Conservation (phyloP, 2,797 vertebrate genomes). For the Lophotriccus pileatus region DNA sequence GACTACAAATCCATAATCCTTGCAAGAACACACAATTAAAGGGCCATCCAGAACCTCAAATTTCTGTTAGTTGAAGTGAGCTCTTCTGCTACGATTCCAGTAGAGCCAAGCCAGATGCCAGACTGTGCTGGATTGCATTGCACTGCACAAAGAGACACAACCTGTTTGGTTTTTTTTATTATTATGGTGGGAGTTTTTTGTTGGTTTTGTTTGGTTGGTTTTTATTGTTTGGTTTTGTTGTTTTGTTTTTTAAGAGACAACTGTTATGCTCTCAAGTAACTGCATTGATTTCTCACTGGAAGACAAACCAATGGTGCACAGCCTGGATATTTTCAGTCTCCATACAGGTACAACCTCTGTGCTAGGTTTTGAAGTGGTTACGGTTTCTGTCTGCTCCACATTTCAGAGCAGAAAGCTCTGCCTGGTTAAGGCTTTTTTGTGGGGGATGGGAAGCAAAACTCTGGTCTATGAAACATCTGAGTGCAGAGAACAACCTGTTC, state of each 20-base stretch:
- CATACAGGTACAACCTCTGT: not conserved
- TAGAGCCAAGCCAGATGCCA: not conserved
- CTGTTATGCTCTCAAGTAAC: not conserved
- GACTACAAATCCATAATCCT: not conserved
- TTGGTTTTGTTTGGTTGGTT: not conserved
- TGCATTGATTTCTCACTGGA: not conserved
- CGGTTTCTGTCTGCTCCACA: not conserved
- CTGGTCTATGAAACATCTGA: not conserved
- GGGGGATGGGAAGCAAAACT: not conserved
- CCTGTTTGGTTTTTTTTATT: not conserved
- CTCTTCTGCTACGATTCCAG: not conserved
- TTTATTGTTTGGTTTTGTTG: not conserved
- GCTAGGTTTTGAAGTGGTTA: not conserved
- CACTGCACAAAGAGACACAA: not conserved
- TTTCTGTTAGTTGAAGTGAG: not conserved
- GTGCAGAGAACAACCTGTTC: slow-evolving; percentile 8
- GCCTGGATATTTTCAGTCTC: not conserved
- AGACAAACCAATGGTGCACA: not conserved
- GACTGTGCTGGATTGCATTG: not conserved
- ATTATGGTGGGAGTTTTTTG: not conserved
- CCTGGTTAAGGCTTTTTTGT: not conserved
- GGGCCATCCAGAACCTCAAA: not conserved
- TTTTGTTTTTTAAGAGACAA: not conserved
- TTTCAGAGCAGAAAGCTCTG: not conserved
- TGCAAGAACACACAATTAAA: not conserved